phyloP scores from a whole-genome alignment of 2,888 invertebrate genomes.

The Endotricha flammealis region DNA sequence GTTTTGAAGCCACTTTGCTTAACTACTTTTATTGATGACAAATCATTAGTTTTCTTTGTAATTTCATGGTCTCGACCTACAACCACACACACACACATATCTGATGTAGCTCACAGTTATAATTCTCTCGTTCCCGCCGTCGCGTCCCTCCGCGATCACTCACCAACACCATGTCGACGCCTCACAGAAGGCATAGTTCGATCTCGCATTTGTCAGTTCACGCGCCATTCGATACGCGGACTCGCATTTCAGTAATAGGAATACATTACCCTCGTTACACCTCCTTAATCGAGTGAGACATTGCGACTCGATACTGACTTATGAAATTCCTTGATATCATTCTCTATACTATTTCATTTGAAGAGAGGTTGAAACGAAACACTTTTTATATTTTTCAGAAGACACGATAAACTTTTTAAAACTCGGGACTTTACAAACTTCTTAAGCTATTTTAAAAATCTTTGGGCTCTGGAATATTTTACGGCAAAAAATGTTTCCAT shows the following conservation, averaged over 20 bases:
- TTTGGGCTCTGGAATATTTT: background rate
- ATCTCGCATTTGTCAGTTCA: background rate
- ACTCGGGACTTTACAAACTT: background rate
- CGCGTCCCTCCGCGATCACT: background rate
- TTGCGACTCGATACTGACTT: background rate
- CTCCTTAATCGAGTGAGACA: background rate
- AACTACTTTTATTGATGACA: too few relatives aligned
- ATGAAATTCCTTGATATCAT: too few relatives aligned
- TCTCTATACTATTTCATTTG: background rate
- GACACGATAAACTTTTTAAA: background rate
- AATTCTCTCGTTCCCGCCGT: background rate
- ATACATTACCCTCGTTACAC: background rate
- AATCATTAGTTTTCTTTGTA: too few relatives aligned
- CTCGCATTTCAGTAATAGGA: background rate
- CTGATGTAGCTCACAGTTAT: background rate
- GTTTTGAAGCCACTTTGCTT: too few relatives aligned
- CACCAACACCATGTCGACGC: too few relatives aligned
- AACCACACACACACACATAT: too few relatives aligned
- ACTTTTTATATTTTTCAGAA: too few relatives aligned
- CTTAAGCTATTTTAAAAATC: background rate
- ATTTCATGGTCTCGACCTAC: too few relatives aligned
- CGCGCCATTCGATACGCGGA: background rate
- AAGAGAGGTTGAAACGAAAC: background rate
- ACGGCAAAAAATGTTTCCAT: background rate
- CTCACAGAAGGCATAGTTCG: background rate